Evolutionary conservation across 2,797 vertebrate genomes (phyloP).

Genomic region (Myotis planiceps): DNA sequence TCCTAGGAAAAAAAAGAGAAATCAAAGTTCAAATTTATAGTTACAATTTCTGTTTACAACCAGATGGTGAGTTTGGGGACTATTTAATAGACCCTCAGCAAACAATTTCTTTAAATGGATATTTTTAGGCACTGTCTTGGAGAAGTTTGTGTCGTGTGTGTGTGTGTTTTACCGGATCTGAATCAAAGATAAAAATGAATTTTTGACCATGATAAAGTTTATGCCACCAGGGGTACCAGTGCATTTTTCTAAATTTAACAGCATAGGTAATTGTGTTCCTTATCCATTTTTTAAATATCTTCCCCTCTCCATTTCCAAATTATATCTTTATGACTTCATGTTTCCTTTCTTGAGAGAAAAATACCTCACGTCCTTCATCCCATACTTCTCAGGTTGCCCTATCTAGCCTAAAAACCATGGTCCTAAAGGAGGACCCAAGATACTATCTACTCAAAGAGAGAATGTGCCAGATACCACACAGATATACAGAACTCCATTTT

Average conservation of each 20-base stretch:
- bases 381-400: background rate
- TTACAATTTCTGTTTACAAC: background rate
- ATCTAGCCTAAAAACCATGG: background rate
- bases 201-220: background rate
- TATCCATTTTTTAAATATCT: background rate
- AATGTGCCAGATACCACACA: background rate
- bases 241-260: constrained; percentile 26
- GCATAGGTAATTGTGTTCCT: background rate
- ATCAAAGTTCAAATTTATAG: background rate
- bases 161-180: background rate
- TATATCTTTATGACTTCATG: background rate
- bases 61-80: background rate
- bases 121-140: background rate
- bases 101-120: background rate
- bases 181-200: constrained; percentile 28
- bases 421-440: background rate
- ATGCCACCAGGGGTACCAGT: background rate
- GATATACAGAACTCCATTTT: background rate
- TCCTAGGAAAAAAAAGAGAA: background rate
- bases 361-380: background rate
- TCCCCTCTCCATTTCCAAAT: background rate
- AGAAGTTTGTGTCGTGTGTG: background rate
- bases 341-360: constrained; percentile 47
- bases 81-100: background rate
- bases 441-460: background rate